Evolutionary conservation across 2,888 invertebrate species (phyloP).

Genomic region (Achlya flavicornis): DNA sequence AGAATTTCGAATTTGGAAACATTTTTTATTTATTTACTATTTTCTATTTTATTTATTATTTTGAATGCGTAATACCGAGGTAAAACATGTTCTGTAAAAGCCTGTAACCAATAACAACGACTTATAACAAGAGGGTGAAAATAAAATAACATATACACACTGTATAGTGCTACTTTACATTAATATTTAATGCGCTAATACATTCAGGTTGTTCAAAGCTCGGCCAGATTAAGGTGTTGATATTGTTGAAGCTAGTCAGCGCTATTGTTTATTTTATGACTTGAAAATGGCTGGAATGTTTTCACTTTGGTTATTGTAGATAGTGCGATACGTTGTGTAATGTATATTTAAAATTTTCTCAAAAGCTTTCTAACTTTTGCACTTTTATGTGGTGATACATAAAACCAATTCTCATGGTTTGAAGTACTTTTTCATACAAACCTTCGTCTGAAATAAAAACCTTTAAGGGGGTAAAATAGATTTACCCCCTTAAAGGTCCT

Average conservation of each 20-base stretch:
- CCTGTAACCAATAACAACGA: too few species aligned
- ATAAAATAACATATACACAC: not conserved
- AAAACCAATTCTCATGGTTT: too few species aligned
- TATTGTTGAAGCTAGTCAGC: not conserved
- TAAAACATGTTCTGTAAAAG: too few species aligned
- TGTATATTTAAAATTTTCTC: not conserved
- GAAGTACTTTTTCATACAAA: too few species aligned
- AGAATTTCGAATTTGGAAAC: too few species aligned
- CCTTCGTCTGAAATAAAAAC: too few species aligned
- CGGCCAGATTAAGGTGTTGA: conserved; percentile 16
- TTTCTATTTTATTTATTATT: too few species aligned
- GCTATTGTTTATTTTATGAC: not conserved
- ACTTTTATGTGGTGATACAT: too few species aligned
- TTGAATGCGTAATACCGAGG: too few species aligned
- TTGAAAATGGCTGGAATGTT: not conserved
- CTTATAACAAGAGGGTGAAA: not conserved
- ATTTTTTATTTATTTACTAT: too few species aligned
- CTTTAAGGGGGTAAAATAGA: too few species aligned
- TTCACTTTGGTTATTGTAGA: not conserved
- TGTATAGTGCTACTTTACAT: not conserved
- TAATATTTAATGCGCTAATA: not conserved
- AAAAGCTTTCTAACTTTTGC: not conserved
- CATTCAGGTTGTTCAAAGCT: conserved; percentile 17
- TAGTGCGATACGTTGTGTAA: not conserved
- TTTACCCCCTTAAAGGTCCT: too few species aligned